phyloP scores from a whole-genome alignment of 2,797 vertebrate species.

The Linurgus olivaceus region DNA sequence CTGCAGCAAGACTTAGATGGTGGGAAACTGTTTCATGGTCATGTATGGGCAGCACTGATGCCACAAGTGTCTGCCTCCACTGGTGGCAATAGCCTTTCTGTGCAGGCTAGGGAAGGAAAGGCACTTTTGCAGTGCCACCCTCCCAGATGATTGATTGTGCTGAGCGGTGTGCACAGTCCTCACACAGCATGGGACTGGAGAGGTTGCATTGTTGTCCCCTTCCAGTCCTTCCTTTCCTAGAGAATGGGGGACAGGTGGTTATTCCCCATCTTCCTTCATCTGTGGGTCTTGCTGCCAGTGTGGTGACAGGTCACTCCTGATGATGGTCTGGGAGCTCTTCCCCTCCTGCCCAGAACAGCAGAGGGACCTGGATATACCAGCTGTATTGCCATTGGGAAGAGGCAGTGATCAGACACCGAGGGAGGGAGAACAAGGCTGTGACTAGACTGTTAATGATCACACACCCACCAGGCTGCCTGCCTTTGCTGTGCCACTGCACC shows the following conservation, averaged over 20 bases:
- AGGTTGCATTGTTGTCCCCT: background rate
- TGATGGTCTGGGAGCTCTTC: conserved; percentile 18
- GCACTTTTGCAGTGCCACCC: background rate
- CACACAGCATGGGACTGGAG: rapidly evolving
- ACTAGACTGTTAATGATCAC: conserved; percentile 72
- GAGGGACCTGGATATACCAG: background rate
- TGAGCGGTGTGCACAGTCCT: background rate
- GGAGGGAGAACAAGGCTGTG: conserved; percentile 49
- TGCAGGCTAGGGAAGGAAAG: background rate
- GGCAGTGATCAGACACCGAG: conserved; percentile 30
- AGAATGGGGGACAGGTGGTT: background rate
- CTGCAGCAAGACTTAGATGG: background rate
- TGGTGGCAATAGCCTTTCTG: background rate
- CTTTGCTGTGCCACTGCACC: conserved; percentile 27
- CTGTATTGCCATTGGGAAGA: conserved; percentile 42
- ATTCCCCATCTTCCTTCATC: background rate
- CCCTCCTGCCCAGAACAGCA: background rate
- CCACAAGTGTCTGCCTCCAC: conserved; percentile 22
- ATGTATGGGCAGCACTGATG: background rate
- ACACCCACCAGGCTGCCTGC: conserved; percentile 63
- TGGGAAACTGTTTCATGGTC: background rate
- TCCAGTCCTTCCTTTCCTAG: background rate
- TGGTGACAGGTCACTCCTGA: background rate
- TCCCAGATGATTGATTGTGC: background rate
- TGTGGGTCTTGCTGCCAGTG: background rate